phyloP scores from a whole-genome alignment of 2,888 invertebrate species.

The Cosmia trapezina region DNA sequence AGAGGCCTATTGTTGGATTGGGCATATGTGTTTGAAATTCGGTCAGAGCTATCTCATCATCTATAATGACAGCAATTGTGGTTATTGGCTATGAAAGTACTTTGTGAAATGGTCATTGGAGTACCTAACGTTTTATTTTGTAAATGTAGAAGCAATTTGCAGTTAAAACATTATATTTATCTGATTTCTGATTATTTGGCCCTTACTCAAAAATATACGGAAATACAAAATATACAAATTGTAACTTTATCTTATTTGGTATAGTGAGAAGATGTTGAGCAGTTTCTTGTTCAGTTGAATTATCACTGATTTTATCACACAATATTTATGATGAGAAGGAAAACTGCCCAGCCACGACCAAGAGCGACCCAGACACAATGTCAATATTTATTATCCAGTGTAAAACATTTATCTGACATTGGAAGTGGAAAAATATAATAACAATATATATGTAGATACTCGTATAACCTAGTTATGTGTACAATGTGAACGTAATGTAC shows the following conservation, averaged over 20 bases:
- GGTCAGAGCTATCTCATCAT: constrained; percentile 60
- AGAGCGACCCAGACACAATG: constrained; percentile 31
- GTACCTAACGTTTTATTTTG: constrained; percentile 28
- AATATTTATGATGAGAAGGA: constrained; percentile 58
- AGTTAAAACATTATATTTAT: constrained; percentile 9
- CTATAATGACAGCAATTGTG: constrained; percentile 60
- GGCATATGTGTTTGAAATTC: constrained; percentile 58
- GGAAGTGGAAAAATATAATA: neutral
- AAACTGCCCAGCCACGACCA: constrained; percentile 43
- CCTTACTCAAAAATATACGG: constrained; percentile 3
- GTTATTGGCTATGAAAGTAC: constrained; percentile 49
- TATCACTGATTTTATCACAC: constrained; percentile 55
- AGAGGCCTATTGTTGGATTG: constrained; percentile 58
- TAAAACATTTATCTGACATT: constrained; percentile 27
- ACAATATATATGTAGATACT: neutral
- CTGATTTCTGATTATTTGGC: neutral
- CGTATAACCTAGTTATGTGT: neutral
- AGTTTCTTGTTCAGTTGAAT: constrained; percentile 41
- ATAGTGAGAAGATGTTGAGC: constrained; percentile 21
- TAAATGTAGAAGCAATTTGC: constrained; percentile 18
- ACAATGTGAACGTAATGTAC: neutral
- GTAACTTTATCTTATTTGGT: constrained; percentile 24
- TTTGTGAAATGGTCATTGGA: constrained; percentile 38
- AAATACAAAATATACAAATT: neutral
- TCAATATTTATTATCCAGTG: constrained; percentile 50